Base-by-base conservation (phyloP, 1,140 invertebrate species). In the Calliopsis andreniformis region DNA sequence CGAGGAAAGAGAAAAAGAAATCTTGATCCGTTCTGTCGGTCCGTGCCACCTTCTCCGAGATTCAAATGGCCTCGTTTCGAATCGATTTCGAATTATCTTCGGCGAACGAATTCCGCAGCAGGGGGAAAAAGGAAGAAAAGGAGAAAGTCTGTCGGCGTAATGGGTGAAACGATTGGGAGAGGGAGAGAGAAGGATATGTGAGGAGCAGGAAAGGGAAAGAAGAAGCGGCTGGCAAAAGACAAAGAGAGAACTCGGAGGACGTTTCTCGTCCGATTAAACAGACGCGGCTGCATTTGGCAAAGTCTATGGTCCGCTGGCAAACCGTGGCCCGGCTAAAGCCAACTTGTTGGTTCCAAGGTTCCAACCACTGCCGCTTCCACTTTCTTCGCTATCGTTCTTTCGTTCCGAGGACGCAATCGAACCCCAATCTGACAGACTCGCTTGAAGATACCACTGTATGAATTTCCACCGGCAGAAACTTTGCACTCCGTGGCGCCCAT, bases 11-110 rank as follows among this genome's bases (percentile, higher is more conserved):
- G 42, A 7, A 51, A 68, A 79, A 76, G 77, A 55, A 76, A 78
- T 76, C 68, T 76, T 45, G 71, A 70, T 43, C 59, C 25, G 55
- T n/a, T 66, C 43, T 39, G 43, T 67, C 47, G 7, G 28, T 53
- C 61, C 23, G 49, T 18, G 55, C 59, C 70, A 70, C 67, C 69
- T 78, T 76, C 78, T 64, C 51, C 73, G 55, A 72, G 78, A 87
- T 89, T 87, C 88, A 81, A 86, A 87, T 86, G 82, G 69, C 84
- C 85, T 85, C 87, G 85, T 87, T 88, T 87, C 82, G 84, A 87
- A 89, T 89, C 87, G 87, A 89, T 87, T 88, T 87, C 80, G 78
- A 88, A 87, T 87, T 86, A 86, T 89, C 86, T 84, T 87, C 82
- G 78, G 55, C 79, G 78, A 86, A 68, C 79, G 80, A 78, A 85